Percentiles rank a stretch among this genome's conserved stretches.
phyloP scores from a whole-genome alignment of 92 coral and sea anemone genomes.

The Epizoanthus fatuus region DNA sequence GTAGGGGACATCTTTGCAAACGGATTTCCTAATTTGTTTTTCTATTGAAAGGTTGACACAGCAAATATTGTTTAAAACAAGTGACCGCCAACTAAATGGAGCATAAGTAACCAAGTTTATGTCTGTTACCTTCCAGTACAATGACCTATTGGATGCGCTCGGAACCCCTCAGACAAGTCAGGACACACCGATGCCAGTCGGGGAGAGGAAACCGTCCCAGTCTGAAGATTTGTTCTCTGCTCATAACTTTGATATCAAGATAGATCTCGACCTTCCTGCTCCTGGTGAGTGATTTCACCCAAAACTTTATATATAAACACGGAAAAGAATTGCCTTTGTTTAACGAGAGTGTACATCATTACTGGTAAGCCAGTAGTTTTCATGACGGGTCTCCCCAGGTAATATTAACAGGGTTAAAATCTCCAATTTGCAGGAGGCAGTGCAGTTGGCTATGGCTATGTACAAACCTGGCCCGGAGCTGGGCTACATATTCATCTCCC shows the following conservation, averaged over 20 bases:
- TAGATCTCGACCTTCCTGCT: slow-evolving; percentile 95
- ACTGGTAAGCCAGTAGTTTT: no score
- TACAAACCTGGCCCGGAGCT: no score
- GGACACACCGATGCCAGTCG: slow-evolving; percentile 53
- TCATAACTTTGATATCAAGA: slow-evolving; percentile 97
- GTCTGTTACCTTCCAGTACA: slow-evolving; percentile 24
- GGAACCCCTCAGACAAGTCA: slow-evolving; percentile 58
- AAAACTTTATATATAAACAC: not conserved
- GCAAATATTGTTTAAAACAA: not conserved
- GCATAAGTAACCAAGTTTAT: not conserved
- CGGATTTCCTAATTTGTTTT: no score
- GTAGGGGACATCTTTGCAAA: no score
- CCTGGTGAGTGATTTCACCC: slow-evolving; percentile 73
- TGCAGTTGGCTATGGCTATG: no score
- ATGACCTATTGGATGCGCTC: slow-evolving; percentile 34
- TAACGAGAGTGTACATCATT: no score
- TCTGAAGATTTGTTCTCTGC: slow-evolving; percentile 97
- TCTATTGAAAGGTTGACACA: no score
- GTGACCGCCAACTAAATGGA: not conserved
- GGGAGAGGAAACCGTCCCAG: slow-evolving; percentile 74
- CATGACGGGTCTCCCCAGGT: no score
- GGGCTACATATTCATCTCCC: no score
- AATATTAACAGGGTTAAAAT: no score
- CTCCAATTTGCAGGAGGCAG: no score
- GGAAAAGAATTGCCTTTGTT: no score